Evolutionary conservation across 2,113 vertebrate genomes (phyloP).

Genomic region (Rhodinocichla rosea): DNA sequence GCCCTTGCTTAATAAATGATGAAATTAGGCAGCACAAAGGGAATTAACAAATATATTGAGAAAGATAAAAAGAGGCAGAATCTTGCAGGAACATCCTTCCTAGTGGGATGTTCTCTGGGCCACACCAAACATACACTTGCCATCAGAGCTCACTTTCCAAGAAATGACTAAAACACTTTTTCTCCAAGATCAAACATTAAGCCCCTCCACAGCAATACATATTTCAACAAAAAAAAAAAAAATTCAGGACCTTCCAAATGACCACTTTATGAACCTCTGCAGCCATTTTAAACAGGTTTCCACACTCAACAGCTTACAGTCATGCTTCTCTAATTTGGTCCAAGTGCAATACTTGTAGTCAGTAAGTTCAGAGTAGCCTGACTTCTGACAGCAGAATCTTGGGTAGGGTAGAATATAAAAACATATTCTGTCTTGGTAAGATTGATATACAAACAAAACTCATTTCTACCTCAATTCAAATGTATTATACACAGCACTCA

Average conservation of each 20-base stretch:
- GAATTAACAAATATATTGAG: not conserved
- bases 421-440: not conserved
- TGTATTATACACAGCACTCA: not conserved
- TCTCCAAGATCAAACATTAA: not conserved
- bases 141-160: not conserved
- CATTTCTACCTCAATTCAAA: not conserved
- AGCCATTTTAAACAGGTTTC: not conserved
- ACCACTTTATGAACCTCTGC: not conserved
- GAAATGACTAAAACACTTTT: not conserved
- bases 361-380: not conserved
- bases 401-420: not conserved
- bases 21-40: not conserved
- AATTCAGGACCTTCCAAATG: not conserved
- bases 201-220: fast-evolving
- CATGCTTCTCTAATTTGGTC: not conserved
- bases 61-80: not conserved
- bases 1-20: not conserved
- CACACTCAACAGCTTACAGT: not conserved
- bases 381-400: not conserved
- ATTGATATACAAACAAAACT: not conserved
- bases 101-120: not conserved
- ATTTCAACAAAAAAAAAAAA: not conserved
- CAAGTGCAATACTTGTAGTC: not conserved
- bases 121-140: not conserved
- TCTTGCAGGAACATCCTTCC: not conserved